Evolutionary conservation across 2,888 invertebrate genomes (phyloP).

Genomic region (Folsomia manolachei): DNA sequence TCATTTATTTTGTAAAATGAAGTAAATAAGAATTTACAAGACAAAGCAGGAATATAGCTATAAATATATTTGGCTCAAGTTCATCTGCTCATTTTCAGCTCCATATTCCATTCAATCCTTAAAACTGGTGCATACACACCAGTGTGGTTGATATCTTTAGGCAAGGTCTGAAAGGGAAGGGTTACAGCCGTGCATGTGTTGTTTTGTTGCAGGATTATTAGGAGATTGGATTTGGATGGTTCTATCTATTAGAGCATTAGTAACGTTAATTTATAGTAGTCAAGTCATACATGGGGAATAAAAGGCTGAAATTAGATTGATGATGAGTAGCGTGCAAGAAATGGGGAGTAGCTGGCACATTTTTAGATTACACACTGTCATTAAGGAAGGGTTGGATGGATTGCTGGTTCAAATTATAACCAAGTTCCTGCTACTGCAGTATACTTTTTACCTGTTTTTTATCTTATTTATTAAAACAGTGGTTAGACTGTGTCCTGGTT

Average conservation of each 20-base stretch:
- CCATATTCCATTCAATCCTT: neutral
- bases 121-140: neutral
- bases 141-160: too few relatives aligned
- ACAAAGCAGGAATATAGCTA: neutral
- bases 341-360: neutral
- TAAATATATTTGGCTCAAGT: neutral
- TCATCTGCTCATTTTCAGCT: constrained; percentile 4
- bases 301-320: constrained; percentile 22
- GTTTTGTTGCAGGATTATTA: constrained; percentile 1
- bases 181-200: too few relatives aligned
- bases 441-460: too few relatives aligned
- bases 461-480: neutral
- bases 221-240: constrained; percentile 13
- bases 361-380: constrained; percentile 8
- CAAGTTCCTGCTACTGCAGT: too few relatives aligned
- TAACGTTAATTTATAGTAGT: constrained; percentile 20
- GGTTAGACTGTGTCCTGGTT: too few relatives aligned
- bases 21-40: neutral
- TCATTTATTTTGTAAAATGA: neutral
- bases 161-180: too few relatives aligned
- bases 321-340: constrained; percentile 21
- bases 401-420: too few relatives aligned
- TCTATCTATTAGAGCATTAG: constrained; percentile 21
- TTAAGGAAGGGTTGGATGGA: constrained; percentile 1
- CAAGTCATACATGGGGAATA: constrained; percentile 19